phyloP scores from a whole-genome alignment of 2,888 invertebrate genomes.

The Agrotis clavis region DNA sequence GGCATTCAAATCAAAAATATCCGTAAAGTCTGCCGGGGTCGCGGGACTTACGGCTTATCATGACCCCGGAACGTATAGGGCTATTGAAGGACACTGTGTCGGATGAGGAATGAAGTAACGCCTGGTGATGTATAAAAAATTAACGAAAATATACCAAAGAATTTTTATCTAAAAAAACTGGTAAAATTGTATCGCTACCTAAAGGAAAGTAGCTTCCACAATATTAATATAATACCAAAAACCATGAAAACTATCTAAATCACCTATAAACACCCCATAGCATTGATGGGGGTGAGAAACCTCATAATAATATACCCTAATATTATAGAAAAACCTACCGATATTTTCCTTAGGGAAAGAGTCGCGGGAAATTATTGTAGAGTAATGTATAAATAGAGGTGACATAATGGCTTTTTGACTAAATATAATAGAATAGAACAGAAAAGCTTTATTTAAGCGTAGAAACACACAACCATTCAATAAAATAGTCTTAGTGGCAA shows the following conservation, averaged over 20 bases:
- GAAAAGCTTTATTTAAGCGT: too few relatives aligned
- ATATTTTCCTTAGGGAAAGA: constrained; percentile 38
- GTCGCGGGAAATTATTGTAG: constrained; percentile 41
- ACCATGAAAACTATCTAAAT: constrained; percentile 58
- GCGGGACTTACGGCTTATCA: too few relatives aligned
- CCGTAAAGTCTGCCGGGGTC: too few relatives aligned
- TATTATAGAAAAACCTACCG: constrained; percentile 59
- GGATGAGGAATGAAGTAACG: neutral
- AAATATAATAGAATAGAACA: too few relatives aligned
- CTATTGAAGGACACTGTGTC: too few relatives aligned
- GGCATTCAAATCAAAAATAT: too few relatives aligned
- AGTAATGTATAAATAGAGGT: constrained; percentile 27
- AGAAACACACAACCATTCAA: too few relatives aligned
- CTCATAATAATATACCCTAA: constrained; percentile 58
- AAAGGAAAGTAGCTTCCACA: neutral
- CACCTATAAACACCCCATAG: constrained; percentile 54
- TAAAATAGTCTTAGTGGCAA: too few relatives aligned
- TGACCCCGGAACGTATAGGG: too few relatives aligned
- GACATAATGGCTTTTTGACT: neutral
- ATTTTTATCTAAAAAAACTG: constrained; percentile 4
- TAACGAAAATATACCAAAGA: neutral
- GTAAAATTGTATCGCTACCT: neutral
- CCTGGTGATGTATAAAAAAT: neutral
- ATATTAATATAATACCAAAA: constrained; percentile 31
- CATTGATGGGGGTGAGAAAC: constrained; percentile 56